phyloP scores from a whole-genome alignment of 2,113 vertebrate species.

The Nycticebus coucang region DNA sequence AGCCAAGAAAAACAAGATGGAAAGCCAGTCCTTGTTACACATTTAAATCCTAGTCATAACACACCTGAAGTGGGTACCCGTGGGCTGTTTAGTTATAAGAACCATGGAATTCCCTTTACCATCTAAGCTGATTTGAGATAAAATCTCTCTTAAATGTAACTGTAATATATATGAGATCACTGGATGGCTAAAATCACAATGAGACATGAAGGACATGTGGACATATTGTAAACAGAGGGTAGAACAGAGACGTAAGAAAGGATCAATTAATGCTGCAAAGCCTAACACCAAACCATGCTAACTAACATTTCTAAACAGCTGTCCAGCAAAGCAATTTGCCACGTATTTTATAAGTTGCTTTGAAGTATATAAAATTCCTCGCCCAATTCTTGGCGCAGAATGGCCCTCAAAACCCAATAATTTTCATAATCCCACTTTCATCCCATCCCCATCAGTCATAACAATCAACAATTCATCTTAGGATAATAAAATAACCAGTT shows the following conservation, averaged over 20 bases:
- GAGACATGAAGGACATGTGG: not conserved
- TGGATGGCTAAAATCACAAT: not conserved
- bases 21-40: not conserved
- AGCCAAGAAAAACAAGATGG: not conserved
- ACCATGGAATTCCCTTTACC: not conserved
- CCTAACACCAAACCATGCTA: not conserved
- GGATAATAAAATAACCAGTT: slow-evolving; percentile 18
- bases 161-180: not conserved
- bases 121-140: not conserved
- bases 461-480: not conserved
- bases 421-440: not conserved
- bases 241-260: not conserved
- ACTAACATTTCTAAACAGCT: not conserved
- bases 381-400: not conserved
- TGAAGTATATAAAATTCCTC: not conserved
- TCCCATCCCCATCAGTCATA: not conserved
- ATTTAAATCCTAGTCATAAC: not conserved
- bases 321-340: not conserved
- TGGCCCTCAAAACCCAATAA: not conserved
- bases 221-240: not conserved
- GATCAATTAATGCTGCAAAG: not conserved
- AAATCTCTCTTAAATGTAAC: not conserved
- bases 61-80: not conserved
- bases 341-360: not conserved
- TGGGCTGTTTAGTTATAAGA: not conserved